Evolutionary conservation across 1,140 invertebrate species (phyloP).

Genomic region (Helicoverpa zea): DNA sequence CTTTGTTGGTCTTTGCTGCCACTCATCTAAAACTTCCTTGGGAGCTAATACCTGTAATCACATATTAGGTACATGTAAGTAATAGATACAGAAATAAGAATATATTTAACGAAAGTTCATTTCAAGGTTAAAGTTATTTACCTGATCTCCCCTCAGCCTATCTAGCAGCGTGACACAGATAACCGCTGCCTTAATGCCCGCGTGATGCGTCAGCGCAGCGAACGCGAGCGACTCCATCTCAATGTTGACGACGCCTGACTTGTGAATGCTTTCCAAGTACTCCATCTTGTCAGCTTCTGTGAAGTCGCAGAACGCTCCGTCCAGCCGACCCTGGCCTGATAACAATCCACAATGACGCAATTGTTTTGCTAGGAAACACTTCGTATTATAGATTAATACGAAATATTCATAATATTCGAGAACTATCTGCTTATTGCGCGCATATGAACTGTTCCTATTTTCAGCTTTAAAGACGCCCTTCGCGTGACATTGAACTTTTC

Average conservation of each 20-base stretch:
- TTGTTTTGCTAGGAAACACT: constrained; percentile 14
- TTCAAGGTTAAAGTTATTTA: constrained; percentile 73
- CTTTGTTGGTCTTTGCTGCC: constrained; percentile 96
- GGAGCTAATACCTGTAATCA: constrained; percentile 91
- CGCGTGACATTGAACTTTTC: no score
- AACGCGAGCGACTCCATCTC: constrained; percentile 99
- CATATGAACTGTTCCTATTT: constrained; percentile 1
- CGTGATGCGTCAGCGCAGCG: constrained; percentile 96
- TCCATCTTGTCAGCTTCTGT: constrained; percentile 95
- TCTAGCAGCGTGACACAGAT: constrained; percentile 98
- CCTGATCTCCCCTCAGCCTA: constrained; percentile 97
- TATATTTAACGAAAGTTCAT: not conserved
- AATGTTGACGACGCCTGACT: constrained; percentile 96
- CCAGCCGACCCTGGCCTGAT: constrained; percentile 95
- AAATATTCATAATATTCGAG: constrained; percentile 6
- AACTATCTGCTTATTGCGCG: not conserved
- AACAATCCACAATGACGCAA: constrained; percentile 30
- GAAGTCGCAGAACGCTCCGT: constrained; percentile 99
- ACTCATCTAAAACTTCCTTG: constrained; percentile 96
- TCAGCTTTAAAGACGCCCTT: not conserved
- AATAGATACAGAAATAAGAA: not conserved
- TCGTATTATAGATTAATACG: not conserved
- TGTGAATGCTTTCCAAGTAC: constrained; percentile 93
- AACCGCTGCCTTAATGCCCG: constrained; percentile 97
- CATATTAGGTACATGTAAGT: constrained; percentile 11